Base-by-base conservation (phyloP, 2,888 invertebrate genomes). In the Stenotaenia linearis region DNA sequence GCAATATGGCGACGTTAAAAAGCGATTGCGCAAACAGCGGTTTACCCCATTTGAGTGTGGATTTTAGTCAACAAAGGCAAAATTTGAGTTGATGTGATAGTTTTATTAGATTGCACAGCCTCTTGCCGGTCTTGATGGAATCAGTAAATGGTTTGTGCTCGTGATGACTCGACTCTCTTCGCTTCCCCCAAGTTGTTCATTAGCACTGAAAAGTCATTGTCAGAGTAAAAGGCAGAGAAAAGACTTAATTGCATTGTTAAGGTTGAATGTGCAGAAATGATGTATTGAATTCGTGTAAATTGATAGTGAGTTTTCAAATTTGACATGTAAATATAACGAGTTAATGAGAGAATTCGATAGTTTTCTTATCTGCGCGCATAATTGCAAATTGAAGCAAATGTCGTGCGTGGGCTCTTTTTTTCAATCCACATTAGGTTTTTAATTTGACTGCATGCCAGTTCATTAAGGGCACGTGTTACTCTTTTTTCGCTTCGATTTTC, bases 111-210 rank as follows among this genome's bases (percentile, higher is more conserved):
- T 61, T 28, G 61, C 23, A 28, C 61, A 21, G 61, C 61, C 61
- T 61, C 61, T 61, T 56, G 21, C 28, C 9, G 61, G 61, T 61
- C 61, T 61, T 61, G 61, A 61, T 61, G 61, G 61, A 61, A 61
- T 61, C 61, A 61, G 61, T 61, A 61, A 61, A 61, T 61, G 61
- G 61, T 61, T 61, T 61, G 61, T 61, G 61, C 61, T 61, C 61
- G 25, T 61, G 61, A 61, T 61, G 61, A 25, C 61, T 61, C 25
- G 4, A 25, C 61, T 61, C 61, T 61, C 45, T 45, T n/a, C 18
- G 15, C 2, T 45, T 32, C 61, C 61, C 61, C 61, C 61, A 25
- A 61, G 25, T 61, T 61, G 61, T 61, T 61, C 61, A 61, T 61
- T 61, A 61, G 61, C 61, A 61, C 61, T 61, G 61, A 61, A 61